phyloP scores from a whole-genome alignment of 2,888 invertebrate species.

The Lithosia quadra region DNA sequence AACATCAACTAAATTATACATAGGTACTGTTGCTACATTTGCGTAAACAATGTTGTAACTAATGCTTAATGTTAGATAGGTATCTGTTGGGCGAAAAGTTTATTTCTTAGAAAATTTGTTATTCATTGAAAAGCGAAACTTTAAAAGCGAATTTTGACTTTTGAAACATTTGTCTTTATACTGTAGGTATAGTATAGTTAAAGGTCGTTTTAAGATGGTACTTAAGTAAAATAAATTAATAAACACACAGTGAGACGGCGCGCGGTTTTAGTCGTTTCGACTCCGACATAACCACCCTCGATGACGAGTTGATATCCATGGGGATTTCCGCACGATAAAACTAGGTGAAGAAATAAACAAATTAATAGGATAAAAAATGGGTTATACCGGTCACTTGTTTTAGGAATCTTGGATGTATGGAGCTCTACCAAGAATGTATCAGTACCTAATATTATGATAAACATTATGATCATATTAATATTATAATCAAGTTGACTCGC shows the following conservation, averaged over 20 bases:
- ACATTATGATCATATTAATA: no score
- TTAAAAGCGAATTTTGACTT: neutral
- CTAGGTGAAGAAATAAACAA: no score
- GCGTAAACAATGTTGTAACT: conserved; percentile 26
- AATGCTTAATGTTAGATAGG: conserved; percentile 17
- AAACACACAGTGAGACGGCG: neutral
- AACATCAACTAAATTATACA: conserved; percentile 26
- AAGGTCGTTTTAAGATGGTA: neutral
- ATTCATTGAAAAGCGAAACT: conserved; percentile 12
- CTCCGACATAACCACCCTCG: no score
- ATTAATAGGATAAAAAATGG: no score
- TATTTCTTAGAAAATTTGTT: conserved; percentile 4
- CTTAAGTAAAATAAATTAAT: conserved; percentile 9
- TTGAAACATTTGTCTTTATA: neutral
- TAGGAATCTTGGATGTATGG: no score
- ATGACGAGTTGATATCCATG: no score
- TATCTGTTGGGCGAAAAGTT: conserved; percentile 19
- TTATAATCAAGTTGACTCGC: no score
- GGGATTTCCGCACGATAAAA: no score
- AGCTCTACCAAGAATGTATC: no score
- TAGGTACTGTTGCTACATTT: conserved; percentile 25
- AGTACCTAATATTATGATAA: no score
- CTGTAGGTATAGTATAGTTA: neutral
- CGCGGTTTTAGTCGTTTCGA: no score
- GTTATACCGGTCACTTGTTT: no score